Evolutionary conservation across 2,888 invertebrate species (phyloP), one percentile per base, ranked within the genome.

Genomic region (Erebia epiphron): DNA sequence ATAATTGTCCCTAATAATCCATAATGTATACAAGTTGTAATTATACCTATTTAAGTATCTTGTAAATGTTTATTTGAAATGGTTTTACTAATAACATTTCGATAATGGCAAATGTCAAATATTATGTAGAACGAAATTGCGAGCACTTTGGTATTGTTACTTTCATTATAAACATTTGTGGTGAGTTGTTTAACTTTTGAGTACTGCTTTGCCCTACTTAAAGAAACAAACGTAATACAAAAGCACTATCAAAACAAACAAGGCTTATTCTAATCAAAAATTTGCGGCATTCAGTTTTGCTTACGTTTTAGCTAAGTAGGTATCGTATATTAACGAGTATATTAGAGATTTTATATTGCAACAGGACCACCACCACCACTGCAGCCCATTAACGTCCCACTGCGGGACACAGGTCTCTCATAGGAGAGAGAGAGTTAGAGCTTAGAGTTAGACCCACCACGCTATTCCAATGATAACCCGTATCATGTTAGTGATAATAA

Each of bases 41-140:
- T 21, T 16, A 1, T 46, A 14, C n/a, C 8, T 18, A 43, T 1
- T 4, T 43, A 43, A 8, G 14, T 35, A 43, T 5, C 26, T 57
- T 35, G 14, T 18, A 9, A 41, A 46, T 62, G 62, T 62, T 62
- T 49, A 62, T 49, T 49, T 21, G 13, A 61, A 62, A 21, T 62
- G 16, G 16, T n/a, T 43, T 60, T 35, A n/a, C 3, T 5, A 58
- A n/a, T 35, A 58, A 41, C 41, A 46, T 46, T 62, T 46, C 46
- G 21, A 49, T 62, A 18, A 18, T 49, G 46, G 21, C 14, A 62
- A 62, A 62, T 62, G 61, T 49, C 61, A 62, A 62, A 62, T 62
- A 62, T 62, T 62, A 62, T 62, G 62, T 62, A 14, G 62, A 62
- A 62, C 26, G 14, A 62, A 62, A 62, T 62, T 62, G 62, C 62